Conservation (phyloP, 2,797 vertebrate species). For the Chiroxiphia lanceolata region DNA sequence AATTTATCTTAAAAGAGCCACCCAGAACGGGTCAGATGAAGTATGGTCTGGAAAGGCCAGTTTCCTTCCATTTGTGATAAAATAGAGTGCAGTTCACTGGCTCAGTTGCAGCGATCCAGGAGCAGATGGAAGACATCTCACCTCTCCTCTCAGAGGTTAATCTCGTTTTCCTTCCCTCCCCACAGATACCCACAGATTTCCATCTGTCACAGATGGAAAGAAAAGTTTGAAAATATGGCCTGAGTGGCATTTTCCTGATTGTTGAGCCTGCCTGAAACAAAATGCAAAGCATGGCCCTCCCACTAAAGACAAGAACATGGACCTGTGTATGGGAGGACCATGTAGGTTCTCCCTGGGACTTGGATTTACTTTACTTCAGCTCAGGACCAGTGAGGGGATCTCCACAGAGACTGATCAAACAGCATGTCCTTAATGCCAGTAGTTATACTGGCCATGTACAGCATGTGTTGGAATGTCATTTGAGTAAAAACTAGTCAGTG, state of each 20-base stretch:
- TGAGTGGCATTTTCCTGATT: neutral
- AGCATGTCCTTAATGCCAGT: neutral
- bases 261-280: neutral
- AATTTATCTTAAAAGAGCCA: neutral
- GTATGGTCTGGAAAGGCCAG: neutral
- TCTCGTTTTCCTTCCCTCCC: neutral
- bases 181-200: neutral
- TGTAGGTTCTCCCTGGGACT: neutral
- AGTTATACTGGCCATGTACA: rapidly evolving
- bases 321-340: neutral
- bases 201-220: neutral
- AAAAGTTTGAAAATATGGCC: neutral
- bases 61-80: neutral
- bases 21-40: neutral
- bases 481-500: neutral
- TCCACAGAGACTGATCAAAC: neutral
- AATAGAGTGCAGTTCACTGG: neutral
- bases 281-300: neutral
- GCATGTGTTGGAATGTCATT: neutral
- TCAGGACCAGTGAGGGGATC: neutral
- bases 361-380: neutral
- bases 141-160: neutral
- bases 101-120: neutral
- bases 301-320: neutral
- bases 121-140: neutral